Base-by-base conservation (phyloP, 92 coral and sea anemone species). In the Zoanthus sociatus region DNA sequence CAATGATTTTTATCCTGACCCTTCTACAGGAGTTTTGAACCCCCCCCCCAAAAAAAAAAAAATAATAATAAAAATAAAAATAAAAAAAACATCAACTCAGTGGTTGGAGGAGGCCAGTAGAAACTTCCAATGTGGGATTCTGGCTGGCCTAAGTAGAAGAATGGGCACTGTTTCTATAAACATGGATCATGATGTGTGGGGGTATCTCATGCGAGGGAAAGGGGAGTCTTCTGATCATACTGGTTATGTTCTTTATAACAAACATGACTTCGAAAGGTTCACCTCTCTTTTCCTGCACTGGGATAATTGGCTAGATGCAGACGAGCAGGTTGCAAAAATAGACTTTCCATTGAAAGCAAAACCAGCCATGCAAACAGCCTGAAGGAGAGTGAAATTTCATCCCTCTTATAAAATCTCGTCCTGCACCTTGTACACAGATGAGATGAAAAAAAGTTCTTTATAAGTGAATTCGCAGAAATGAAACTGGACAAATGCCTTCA, bases 111-210 rank as follows among this genome's bases (percentile, higher is more conserved):
- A 82, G 71, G 90, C 87, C 56, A 92, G 86, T 42, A 77, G 90
- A 86, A 79, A 83, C 71, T 86, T 92, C 73, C 74, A 56, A 67
- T 71, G 61, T 82, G 92, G 86, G 55, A 83, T 87, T 61, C 58
- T 92, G 50, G 37, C 91, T 30, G 76, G 81, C 72, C 75, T 89
- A 12, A 92, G 84, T 55, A 86, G 64, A 76, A 87, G 91, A n/a
- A 51, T 82, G 82, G 84, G 76, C 26, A 77, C 91, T 8, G 70
- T 72, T 4, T 69, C 45, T 50, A 70, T 81, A 26, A 82, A 81
- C 55, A 91, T 91, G 75, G 84, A 93, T 2, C 82, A 88, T 5
- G 96, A 93, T 84, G 89, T 91, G 30, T 91, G 92, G 92, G 48
- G 93, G 7, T 89, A 48, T 60, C 45, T 91, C 21, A 47, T 76